Evolutionary conservation across 2,113 vertebrate genomes (phyloP).

Genomic region (Myotis yumanensis): DNA sequence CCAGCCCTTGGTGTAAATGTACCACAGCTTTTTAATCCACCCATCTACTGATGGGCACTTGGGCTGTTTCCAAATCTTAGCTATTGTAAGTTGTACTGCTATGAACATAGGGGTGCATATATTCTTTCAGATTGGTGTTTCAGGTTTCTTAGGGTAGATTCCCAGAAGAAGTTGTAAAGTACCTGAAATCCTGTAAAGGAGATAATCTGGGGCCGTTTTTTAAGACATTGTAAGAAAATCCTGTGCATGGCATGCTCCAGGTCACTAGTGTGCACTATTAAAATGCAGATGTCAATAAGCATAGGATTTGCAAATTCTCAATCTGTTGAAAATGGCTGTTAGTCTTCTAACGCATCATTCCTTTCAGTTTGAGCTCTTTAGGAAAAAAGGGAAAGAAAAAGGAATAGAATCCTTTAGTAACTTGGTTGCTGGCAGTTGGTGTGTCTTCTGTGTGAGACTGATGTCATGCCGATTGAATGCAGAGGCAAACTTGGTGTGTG

Average conservation of each 20-base stretch:
- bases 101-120: too few species aligned
- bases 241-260: background rate
- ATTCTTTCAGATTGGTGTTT: too few species aligned
- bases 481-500: background rate
- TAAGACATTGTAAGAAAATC: background rate
- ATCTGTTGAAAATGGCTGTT: background rate
- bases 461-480: slow-evolving; percentile 63
- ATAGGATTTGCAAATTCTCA: background rate
- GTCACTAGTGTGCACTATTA: background rate
- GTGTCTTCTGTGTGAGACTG: slow-evolving; percentile 60
- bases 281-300: background rate
- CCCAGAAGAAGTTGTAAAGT: background rate
- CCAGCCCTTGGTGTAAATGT: too few species aligned
- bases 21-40: too few species aligned
- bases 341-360: background rate
- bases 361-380: background rate
- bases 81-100: too few species aligned
- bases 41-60: too few species aligned
- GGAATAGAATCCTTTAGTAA: slow-evolving; percentile 47
- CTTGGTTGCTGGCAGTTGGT: slow-evolving; percentile 60
- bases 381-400: background rate
- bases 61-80: too few species aligned
- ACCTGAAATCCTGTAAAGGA: background rate
- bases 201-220: background rate
- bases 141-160: too few species aligned